Conservation (phyloP, 2,113 vertebrate species). For the Ageneiosus marmoratus region DNA sequence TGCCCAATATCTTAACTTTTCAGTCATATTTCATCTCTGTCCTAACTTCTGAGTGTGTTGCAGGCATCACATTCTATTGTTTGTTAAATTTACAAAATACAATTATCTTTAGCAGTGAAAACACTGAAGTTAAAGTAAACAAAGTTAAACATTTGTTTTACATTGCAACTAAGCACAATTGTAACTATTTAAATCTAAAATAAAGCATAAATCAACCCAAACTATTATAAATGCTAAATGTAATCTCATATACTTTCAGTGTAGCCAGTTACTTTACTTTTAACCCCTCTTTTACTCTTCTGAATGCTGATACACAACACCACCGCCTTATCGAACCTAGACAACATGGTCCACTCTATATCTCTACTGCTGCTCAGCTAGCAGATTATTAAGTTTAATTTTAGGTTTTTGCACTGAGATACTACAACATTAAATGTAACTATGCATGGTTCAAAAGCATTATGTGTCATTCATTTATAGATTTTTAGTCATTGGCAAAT, state of each 20-base stretch:
- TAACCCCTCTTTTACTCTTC: neutral
- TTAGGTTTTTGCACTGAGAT: neutral
- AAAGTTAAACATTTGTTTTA: too few species aligned
- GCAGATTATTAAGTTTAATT: neutral
- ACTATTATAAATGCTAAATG: neutral
- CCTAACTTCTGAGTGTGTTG: too few species aligned
- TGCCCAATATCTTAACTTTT: too few species aligned
- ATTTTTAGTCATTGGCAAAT: too few species aligned
- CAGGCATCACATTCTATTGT: too few species aligned
- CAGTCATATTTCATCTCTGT: too few species aligned
- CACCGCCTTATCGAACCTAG: neutral
- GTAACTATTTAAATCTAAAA: neutral
- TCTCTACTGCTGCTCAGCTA: neutral
- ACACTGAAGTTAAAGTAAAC: neutral
- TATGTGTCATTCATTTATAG: too few species aligned
- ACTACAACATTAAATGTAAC: too few species aligned
- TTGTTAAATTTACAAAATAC: too few species aligned
- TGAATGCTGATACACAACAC: neutral
- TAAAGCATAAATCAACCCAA: neutral
- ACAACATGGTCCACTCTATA: neutral
- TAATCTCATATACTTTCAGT: neutral
- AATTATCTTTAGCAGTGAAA: too few species aligned
- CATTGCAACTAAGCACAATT: neutral
- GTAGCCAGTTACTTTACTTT: neutral
- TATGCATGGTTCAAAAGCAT: too few species aligned